Evolutionary conservation across 2,888 invertebrate genomes (phyloP).

Genomic region (Hyposoter dolosus): DNA sequence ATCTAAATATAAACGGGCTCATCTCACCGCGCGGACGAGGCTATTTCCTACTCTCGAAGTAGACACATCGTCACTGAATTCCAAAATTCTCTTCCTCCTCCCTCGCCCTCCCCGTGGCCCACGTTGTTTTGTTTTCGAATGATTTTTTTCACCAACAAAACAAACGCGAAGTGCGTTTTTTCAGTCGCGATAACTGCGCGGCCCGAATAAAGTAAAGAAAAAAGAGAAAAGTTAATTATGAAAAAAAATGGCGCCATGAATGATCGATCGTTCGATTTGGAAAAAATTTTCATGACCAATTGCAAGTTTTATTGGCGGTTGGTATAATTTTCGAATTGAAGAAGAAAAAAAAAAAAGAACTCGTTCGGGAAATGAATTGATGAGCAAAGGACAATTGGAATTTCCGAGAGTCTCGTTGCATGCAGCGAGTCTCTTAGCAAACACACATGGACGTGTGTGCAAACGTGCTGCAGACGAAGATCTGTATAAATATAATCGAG

Average conservation of each 20-base stretch:
- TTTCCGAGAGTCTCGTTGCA: neutral
- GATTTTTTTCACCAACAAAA: neutral
- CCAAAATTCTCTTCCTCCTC: slow-evolving; percentile 50
- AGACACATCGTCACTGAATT: slow-evolving; percentile 65
- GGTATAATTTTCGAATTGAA: neutral
- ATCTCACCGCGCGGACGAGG: slow-evolving; percentile 63
- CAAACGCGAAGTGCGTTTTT: neutral
- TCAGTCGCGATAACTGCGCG: neutral
- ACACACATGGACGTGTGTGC: neutral
- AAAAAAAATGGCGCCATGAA: neutral
- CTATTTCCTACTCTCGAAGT: slow-evolving; percentile 75
- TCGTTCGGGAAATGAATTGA: neutral
- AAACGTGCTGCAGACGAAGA: neutral
- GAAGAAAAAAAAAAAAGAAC: neutral
- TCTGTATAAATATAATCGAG: neutral
- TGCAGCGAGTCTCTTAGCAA: neutral
- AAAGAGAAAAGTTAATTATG: neutral
- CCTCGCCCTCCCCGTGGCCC: neutral
- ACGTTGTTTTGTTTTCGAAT: neutral
- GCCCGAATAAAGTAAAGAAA: neutral
- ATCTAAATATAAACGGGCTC: slow-evolving; percentile 76
- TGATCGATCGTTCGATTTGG: neutral
- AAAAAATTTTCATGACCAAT: neutral
- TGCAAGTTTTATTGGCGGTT: neutral
- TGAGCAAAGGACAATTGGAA: slow-evolving; percentile 9